Evolutionary conservation across 64 coral and sea anemone genomes (phyloP).

Genomic region (Orbicella faveolata): DNA sequence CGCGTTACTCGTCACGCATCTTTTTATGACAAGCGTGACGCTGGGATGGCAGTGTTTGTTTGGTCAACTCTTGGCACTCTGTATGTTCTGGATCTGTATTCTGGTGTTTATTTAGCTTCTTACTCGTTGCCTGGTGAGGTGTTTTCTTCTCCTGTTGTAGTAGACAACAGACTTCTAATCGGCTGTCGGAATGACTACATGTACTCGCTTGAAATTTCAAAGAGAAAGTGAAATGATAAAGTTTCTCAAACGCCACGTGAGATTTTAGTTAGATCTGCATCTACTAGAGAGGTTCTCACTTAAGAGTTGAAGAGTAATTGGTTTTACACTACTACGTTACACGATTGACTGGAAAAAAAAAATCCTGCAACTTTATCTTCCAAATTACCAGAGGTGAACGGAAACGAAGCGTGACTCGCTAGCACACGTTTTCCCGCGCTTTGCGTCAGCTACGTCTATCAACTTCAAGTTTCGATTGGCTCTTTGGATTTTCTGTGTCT

Average conservation of each 20-base stretch:
- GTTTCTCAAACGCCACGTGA: not conserved
- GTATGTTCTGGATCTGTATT: slow-evolving; percentile 48
- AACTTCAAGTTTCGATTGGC: too few species aligned
- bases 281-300: too few species aligned
- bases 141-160: slow-evolving; percentile 84
- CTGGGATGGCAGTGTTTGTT: slow-evolving; percentile 44
- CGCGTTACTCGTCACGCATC: not conserved
- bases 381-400: too few species aligned
- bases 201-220: slow-evolving; percentile 63
- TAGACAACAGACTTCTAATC: slow-evolving; percentile 53
- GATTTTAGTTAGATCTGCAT: too few species aligned
- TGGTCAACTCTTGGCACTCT: slow-evolving; percentile 74
- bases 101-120: slow-evolving; percentile 47
- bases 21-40: not conserved
- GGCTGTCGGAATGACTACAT: slow-evolving; percentile 89
- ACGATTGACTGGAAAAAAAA: too few species aligned
- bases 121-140: slow-evolving; percentile 72
- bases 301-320: too few species aligned
- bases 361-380: too few species aligned
- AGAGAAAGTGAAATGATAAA: not conserved
- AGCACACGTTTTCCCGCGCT: too few species aligned
- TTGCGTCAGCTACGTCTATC: too few species aligned
- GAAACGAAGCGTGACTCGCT: too few species aligned
- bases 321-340: too few species aligned
- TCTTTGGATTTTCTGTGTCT: too few species aligned